Conservation (phyloP, 2,797 vertebrate species). For the Peromyscus attwateri region DNA sequence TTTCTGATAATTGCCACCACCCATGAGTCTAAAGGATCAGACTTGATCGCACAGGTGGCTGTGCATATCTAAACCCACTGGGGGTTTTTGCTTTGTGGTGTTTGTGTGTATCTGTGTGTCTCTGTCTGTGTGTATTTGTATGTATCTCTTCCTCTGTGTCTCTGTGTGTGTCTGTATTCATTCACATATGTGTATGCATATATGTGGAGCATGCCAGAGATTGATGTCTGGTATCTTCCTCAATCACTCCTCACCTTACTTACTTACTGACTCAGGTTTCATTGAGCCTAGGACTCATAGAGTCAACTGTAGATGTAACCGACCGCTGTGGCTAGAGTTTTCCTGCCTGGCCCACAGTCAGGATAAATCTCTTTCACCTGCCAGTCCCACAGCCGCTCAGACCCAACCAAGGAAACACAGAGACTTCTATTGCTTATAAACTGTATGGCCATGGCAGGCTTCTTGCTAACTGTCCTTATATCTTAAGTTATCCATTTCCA, state of each 20-base stretch:
- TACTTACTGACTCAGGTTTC: background rate
- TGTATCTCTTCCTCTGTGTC: background rate
- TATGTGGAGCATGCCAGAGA: background rate
- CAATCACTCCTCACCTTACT: background rate
- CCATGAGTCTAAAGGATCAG: background rate
- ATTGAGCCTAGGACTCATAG: background rate
- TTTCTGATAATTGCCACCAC: background rate
- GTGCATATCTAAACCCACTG: background rate
- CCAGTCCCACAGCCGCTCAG: too few species aligned
- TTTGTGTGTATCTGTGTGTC: background rate
- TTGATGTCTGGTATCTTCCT: background rate
- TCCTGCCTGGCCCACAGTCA: too few species aligned
- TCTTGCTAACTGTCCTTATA: too few species aligned
- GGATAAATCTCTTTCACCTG: too few species aligned
- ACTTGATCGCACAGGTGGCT: background rate
- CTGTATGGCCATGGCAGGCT: too few species aligned
- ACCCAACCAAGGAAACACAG: too few species aligned
- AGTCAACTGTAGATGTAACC: too few species aligned
- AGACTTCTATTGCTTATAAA: too few species aligned
- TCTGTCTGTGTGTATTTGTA: accelerated
- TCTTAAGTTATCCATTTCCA: too few species aligned
- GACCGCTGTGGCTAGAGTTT: too few species aligned
- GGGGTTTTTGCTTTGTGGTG: background rate
- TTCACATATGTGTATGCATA: background rate
- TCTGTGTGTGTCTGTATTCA: background rate